Percentiles rank a stretch among this genome's conserved stretches.
phyloP scores from a whole-genome alignment of 2,888 invertebrate genomes.

The Petrophora chlorosata region DNA sequence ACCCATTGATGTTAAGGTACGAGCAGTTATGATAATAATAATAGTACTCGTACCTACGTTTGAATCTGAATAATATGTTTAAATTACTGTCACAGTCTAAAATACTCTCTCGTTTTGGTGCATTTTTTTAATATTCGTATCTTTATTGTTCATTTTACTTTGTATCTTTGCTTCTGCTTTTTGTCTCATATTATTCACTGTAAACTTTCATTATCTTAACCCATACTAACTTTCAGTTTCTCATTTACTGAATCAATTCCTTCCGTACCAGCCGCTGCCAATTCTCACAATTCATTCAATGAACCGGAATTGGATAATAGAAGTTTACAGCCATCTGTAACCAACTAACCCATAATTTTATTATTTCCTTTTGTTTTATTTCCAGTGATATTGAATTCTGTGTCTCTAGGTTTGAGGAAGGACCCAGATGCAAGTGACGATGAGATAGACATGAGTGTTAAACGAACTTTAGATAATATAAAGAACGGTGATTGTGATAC shows the following conservation, averaged over 20 bases:
- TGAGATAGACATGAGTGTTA: conserved; percentile 78
- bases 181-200: conserved; percentile 12
- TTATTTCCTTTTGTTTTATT: conserved; percentile 37
- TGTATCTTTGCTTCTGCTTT: conserved; percentile 12
- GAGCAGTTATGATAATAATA: no score
- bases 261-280: neutral
- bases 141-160: neutral
- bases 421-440: conserved; percentile 80
- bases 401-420: conserved; percentile 81
- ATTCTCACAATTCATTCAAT: neutral
- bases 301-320: conserved; percentile 27
- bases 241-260: neutral
- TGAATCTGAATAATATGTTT: no score
- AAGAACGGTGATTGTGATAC: conserved; percentile 80
- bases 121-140: no score
- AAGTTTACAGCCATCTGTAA: conserved; percentile 30
- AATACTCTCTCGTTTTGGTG: no score
- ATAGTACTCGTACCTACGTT: no score
- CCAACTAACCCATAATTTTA: conserved; percentile 18
- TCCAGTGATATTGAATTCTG: conserved; percentile 83
- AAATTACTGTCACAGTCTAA: no score
- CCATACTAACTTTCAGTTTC: neutral
- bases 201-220: conserved; percentile 23
- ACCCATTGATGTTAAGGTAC: no score
- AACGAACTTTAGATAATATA: conserved; percentile 79